Conservation (phyloP, 1,140 invertebrate species). For the Myzus persicae region DNA sequence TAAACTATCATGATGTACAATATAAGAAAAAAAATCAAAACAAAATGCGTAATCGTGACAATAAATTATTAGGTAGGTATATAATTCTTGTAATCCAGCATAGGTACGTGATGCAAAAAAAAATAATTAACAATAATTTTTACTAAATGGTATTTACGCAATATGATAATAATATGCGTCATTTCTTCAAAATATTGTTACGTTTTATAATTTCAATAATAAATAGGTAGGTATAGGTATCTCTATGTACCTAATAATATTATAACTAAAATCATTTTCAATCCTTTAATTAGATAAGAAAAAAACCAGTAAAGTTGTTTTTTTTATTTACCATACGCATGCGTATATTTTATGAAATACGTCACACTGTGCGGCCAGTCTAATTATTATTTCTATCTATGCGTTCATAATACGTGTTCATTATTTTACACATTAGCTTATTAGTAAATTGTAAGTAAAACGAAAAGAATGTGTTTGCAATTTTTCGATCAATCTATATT, state of each 20-base stretch:
- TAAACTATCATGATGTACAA: not conserved
- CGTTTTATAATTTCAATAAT: slow-evolving; percentile 13
- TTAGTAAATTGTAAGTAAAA: not conserved
- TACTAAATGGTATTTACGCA: not conserved
- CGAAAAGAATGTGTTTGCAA: not conserved
- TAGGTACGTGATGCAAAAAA: not conserved
- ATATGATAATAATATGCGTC: not conserved
- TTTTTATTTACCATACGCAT: not conserved
- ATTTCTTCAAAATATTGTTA: not conserved
- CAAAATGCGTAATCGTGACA: not conserved
- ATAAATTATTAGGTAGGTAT: slow-evolving; percentile 1
- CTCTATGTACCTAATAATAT: not conserved
- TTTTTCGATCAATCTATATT: slow-evolving; percentile 13
- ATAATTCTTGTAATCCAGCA: not conserved
- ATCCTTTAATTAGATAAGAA: not conserved
- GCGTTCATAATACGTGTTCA: not conserved
- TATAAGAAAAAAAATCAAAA: not conserved
- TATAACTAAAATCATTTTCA: not conserved
- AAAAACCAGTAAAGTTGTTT: not conserved
- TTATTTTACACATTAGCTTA: not conserved
- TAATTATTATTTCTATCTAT: slow-evolving; percentile 2
- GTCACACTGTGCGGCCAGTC: not conserved
- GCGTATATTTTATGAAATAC: not conserved
- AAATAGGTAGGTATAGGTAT: not conserved
- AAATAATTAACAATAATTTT: slow-evolving; percentile 26